These are phyloP conservation scores for Calliopum simillimum DNA, from an alignment of 2,888 invertebrate species.

Conservation along the genomic window DNA sequence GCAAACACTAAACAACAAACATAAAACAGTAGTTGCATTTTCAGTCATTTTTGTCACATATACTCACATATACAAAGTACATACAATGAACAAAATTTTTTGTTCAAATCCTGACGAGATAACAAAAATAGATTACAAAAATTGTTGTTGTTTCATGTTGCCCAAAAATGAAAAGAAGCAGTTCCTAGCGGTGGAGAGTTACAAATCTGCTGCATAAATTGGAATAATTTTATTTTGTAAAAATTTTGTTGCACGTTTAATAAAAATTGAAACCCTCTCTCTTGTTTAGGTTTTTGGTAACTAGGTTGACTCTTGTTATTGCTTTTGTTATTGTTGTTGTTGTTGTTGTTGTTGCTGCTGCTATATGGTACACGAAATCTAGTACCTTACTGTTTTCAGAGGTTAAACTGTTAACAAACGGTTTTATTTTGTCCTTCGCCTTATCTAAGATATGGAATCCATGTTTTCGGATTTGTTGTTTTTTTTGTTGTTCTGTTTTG, in stretches of 20 bases:
- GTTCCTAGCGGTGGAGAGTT: constrained; percentile 25
- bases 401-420: constrained; percentile 5
- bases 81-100: constrained; percentile 42
- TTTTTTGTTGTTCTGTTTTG: too few species aligned
- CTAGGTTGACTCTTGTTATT: not conserved
- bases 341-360: constrained; percentile 1
- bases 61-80: too few species aligned
- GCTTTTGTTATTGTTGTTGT: not conserved
- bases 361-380: not conserved
- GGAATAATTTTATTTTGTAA: constrained; percentile 47
- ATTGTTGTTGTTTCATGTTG: constrained; percentile 8
- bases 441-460: constrained; percentile 36
- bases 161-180: not conserved
- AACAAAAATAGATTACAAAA: constrained; percentile 35
- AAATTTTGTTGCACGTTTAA: constrained; percentile 31
- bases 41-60: not conserved
- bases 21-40: constrained; percentile 7
- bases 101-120: constrained; percentile 47
- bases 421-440: constrained; percentile 32
- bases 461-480: constrained; percentile 37
- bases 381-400: not conserved
- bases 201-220: constrained; percentile 48
- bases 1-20: constrained; percentile 9
- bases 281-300: not conserved
- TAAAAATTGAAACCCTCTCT: constrained; percentile 12